Conservation (phyloP, 2,888 invertebrate species). For the Steinernema carpocapsae region DNA sequence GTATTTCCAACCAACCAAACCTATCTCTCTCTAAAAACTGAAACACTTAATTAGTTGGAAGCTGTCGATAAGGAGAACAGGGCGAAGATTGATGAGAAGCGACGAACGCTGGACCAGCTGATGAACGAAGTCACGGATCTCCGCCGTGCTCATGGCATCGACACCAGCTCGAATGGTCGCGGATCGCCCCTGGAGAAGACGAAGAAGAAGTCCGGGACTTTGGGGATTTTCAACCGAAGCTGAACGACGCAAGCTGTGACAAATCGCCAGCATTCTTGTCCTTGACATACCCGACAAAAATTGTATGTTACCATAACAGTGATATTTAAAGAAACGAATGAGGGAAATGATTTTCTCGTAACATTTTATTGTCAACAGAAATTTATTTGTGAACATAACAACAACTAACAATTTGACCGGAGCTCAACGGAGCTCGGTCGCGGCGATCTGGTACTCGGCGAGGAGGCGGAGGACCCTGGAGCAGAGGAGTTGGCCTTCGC, state of each 20-base stretch:
- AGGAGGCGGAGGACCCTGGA: too few species aligned
- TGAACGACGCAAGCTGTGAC: constrained; percentile 5
- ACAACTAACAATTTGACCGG: too few species aligned
- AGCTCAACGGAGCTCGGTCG: too few species aligned
- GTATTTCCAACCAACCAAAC: background rate
- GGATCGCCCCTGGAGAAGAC: constrained; percentile 48
- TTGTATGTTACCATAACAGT: constrained; percentile 6
- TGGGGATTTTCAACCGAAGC: constrained; percentile 55
- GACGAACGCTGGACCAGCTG: constrained; percentile 40
- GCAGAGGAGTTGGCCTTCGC: too few species aligned
- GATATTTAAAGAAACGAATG: too few species aligned
- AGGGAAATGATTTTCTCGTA: too few species aligned
- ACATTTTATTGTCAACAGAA: too few species aligned
- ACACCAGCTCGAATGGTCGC: constrained; percentile 43
- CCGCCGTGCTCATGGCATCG: constrained; percentile 41
- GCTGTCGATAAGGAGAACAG: constrained; percentile 44
- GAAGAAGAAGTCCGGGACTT: constrained; percentile 58
- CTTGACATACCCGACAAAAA: background rate
- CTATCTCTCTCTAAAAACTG: background rate
- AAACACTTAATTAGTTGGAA: constrained; percentile 40
- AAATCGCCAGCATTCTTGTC: background rate
- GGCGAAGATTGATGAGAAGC: constrained; percentile 45
- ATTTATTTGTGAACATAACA: too few species aligned
- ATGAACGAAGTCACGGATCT: constrained; percentile 39
- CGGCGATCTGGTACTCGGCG: too few species aligned